Evolutionary conservation across 2,113 vertebrate genomes (phyloP).

Genomic region (Oophaga pumilio): DNA sequence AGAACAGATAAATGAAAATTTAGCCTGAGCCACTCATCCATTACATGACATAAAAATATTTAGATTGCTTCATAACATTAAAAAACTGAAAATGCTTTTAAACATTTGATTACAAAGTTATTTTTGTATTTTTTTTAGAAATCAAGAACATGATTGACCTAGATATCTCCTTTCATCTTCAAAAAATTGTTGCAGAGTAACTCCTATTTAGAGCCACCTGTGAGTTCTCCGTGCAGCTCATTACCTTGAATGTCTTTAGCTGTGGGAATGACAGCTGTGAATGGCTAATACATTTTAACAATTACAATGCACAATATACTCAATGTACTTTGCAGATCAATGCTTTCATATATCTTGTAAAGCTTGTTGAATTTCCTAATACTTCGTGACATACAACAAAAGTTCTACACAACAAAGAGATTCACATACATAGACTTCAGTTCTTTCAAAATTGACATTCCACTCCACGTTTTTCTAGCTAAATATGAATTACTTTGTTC

Average conservation of each 20-base stretch:
- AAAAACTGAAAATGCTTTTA: not conserved
- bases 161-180: slow-evolving; percentile 21
- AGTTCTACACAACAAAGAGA: slow-evolving; percentile 41
- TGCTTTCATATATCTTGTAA: slow-evolving; percentile 37
- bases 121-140: not conserved
- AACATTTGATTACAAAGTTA: not conserved
- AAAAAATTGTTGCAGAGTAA: not conserved
- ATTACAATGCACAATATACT: not conserved
- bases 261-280: not conserved
- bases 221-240: not conserved
- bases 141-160: slow-evolving; percentile 8
- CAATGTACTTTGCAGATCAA: slow-evolving; percentile 40
- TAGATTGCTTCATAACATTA: not conserved
- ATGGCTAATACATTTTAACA: slow-evolving; percentile 23
- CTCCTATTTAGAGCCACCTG: slow-evolving; percentile 5
- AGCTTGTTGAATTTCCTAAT: slow-evolving; percentile 30
- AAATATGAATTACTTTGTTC: not conserved
- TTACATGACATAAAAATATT: not conserved
- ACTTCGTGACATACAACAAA: slow-evolving; percentile 41
- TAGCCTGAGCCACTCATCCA: no score
- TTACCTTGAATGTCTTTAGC: not conserved
- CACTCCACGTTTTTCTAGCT: slow-evolving; percentile 12
- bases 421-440: slow-evolving; percentile 10
- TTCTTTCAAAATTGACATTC: slow-evolving; percentile 43
- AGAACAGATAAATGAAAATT: no score